Conservation (phyloP, 2,888 invertebrate species). For the Rhodophaea formosa region DNA sequence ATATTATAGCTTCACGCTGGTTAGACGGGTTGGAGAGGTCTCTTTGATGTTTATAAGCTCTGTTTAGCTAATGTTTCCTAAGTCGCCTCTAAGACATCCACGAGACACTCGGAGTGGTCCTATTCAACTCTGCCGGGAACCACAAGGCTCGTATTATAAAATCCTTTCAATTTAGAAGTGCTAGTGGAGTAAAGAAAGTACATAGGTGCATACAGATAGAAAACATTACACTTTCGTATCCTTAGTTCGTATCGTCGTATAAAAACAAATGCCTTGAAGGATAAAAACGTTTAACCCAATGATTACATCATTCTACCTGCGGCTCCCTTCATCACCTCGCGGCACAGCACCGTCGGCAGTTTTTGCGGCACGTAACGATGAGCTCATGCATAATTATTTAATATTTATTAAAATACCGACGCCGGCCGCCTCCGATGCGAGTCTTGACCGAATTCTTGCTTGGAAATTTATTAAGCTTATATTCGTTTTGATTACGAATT, state of each 20-base stretch:
- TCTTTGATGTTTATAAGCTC: no score
- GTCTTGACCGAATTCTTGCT: conserved; percentile 16
- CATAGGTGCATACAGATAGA: no score
- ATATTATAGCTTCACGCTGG: no score
- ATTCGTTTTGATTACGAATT: background rate
- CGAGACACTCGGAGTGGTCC: no score
- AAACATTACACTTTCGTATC: no score
- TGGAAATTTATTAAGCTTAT: conserved; percentile 13
- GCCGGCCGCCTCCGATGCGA: conserved; percentile 9
- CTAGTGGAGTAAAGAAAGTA: no score
- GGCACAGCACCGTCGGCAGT: conserved; percentile 24
- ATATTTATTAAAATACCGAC: conserved; percentile 26
- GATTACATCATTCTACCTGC: conserved; percentile 12
- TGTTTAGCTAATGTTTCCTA: no score
- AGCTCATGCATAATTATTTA: conserved; percentile 46
- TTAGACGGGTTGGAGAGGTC: no score
- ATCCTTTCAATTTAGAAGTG: no score
- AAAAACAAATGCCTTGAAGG: conserved; percentile 43
- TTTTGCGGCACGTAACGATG: conserved; percentile 53
- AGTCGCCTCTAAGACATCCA: no score
- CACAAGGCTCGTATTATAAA: no score
- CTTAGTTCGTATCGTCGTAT: background rate
- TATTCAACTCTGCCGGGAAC: no score
- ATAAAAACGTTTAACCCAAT: conserved; percentile 18
- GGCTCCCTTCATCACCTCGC: background rate